Percentiles rank a stretch among this genome's conserved stretches.
Evolutionary conservation across 2,113 vertebrate genomes (phyloP).

Genomic region (Scophthalmus maximus): DNA sequence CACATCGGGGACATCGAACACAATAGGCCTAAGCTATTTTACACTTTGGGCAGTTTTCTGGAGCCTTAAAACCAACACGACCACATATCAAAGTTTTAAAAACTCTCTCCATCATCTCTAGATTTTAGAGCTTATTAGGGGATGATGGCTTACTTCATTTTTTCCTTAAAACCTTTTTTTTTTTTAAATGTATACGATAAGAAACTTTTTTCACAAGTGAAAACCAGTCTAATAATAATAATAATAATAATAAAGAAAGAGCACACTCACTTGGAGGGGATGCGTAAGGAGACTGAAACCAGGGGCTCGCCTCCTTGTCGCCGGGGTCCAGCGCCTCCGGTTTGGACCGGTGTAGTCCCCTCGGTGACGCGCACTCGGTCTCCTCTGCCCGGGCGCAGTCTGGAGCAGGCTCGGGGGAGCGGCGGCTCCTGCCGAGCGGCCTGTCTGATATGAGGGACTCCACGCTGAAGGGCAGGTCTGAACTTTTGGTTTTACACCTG

Average conservation of each 20-base stretch:
- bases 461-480: constrained; percentile 85
- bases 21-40: not conserved
- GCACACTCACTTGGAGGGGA: constrained; percentile 79
- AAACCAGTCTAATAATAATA: too few species aligned
- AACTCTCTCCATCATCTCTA: not conserved
- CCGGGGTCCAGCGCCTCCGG: constrained; percentile 62
- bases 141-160: too few species aligned
- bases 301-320: constrained; percentile 72
- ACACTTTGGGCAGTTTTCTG: not conserved
- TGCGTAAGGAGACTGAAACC: constrained; percentile 73
- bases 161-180: not conserved
- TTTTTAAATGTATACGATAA: too few species aligned
- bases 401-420: constrained; percentile 47
- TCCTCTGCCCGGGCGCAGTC: constrained; percentile 52
- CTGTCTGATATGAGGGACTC: constrained; percentile 84
- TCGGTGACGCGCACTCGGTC: constrained; percentile 66
- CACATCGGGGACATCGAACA: not conserved
- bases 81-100: not conserved
- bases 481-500: constrained; percentile 72
- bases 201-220: too few species aligned
- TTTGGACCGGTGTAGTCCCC: constrained; percentile 59
- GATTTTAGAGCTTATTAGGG: not conserved
- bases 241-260: not conserved
- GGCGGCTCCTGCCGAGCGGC: constrained; percentile 56
- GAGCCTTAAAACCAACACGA: too few species aligned